These are phyloP conservation scores for Tachypleus tridentatus DNA, from an alignment of 1,140 invertebrate genomes.

Conservation along the genomic window DNA sequence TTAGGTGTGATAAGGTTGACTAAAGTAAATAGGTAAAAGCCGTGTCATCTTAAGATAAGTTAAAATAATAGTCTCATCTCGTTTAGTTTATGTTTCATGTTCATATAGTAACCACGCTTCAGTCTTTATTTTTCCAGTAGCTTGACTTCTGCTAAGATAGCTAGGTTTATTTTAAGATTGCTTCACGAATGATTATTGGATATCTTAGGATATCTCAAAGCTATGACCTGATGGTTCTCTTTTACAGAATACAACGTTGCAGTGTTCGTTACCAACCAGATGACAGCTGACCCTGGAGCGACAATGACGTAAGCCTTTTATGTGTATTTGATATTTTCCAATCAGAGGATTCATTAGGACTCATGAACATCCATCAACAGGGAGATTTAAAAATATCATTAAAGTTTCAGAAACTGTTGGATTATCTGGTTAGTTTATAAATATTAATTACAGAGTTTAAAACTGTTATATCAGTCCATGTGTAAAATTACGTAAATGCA, in stretches of 20 bases:
- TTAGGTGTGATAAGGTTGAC: too few relatives aligned
- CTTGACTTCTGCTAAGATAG: neutral
- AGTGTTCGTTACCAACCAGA: conserved; percentile 73
- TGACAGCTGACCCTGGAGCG: conserved; percentile 66
- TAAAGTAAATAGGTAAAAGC: too few relatives aligned
- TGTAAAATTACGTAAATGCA: neutral
- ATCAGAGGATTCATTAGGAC: neutral
- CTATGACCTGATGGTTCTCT: too few relatives aligned
- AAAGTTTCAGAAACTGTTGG: too few relatives aligned
- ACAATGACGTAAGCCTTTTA: conserved; percentile 39
- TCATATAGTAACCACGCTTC: neutral
- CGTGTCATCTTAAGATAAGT: too few relatives aligned
- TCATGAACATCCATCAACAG: neutral
- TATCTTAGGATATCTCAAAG: neutral
- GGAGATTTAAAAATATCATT: too few relatives aligned
- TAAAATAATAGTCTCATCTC: too few relatives aligned
- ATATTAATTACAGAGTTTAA: neutral
- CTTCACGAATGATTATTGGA: neutral
- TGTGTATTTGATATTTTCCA: neutral
- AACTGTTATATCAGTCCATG: conserved; percentile 5
- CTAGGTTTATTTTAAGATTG: neutral
- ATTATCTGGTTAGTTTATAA: too few relatives aligned
- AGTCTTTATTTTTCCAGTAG: neutral
- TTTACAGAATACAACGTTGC: conserved; percentile 57
- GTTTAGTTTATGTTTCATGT: too few relatives aligned